Evolutionary conservation across 37 sponge, comb jelly and placozoan genomes (phyloP), one percentile per base, ranked within the genome.

Genomic region (Ephydatia muelleri): DNA sequence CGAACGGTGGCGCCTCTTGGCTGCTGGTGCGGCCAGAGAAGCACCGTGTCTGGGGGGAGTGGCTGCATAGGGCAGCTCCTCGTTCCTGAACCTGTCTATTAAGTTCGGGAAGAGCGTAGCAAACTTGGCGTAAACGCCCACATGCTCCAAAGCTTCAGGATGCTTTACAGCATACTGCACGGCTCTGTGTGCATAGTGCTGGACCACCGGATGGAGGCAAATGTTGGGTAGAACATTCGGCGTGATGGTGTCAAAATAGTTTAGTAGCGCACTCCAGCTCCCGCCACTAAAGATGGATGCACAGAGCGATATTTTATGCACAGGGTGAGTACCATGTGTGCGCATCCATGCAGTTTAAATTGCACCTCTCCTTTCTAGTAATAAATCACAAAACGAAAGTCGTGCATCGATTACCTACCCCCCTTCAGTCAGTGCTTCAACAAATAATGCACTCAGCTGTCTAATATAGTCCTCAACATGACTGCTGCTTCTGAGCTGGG

Each of bases 161-260:
- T 82, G 33, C 35, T 82, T 87, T 0, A 40, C n/a, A 29, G 71
- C 76, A 77, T 78, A 39, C 0, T 49, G 75, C 2, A 89, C 68
- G 67, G 73, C 22, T 5, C 90, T 47, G 69, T 80, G 80, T 12
- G 85, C 6, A 40, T 89, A 89, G 80, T 89, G 90, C 81, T 84
- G 86, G 25, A 80, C 40, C 67, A 75, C 65, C 29, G 90, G 90
- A 5, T 78, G 70, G 3, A 38, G 34, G 35, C 47, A 5, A 37
- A 83, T 30, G 27, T 29, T 9, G 0, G 32, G 2, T 14, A 48
- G 47, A 21, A 68, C 67, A 81, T 23, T 21, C 1, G 35, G n/a
- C 12, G 68, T 36, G n/a, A 82, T 64, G 16, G 68, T 31, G 73
- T 33, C 32, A 2, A 70, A 47, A 16, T 72, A 72, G 11, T 70